Evolutionary conservation across 2,888 invertebrate genomes (phyloP).

Genomic region (Stenichneumon culpator): DNA sequence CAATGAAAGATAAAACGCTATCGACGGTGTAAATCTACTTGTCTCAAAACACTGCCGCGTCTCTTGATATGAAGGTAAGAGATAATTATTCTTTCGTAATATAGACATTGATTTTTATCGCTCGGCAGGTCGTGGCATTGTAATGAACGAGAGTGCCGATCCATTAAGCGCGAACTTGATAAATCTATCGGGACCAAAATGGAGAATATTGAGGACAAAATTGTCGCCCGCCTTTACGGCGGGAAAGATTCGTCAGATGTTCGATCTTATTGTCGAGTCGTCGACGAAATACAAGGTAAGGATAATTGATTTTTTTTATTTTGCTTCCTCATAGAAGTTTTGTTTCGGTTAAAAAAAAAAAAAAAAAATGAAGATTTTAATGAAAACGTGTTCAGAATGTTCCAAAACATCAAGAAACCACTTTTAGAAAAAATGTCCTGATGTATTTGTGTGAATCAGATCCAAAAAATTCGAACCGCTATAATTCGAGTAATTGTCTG

Average conservation of each 20-base stretch:
- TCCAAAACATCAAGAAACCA: no score
- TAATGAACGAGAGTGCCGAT: constrained; percentile 75
- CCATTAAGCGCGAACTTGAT: constrained; percentile 77
- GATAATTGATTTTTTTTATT: background rate
- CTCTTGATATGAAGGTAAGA: background rate
- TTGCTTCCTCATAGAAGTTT: no score
- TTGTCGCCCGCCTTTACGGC: constrained; percentile 84
- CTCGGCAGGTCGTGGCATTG: constrained; percentile 73
- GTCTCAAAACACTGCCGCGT: no score
- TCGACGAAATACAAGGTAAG: constrained; percentile 71
- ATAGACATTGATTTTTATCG: background rate
- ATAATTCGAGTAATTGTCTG: no score
- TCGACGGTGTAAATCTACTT: background rate
- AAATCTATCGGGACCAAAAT: constrained; percentile 79
- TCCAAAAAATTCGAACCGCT: no score
- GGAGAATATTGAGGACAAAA: constrained; percentile 84
- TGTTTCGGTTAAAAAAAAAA: background rate
- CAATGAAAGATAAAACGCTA: background rate
- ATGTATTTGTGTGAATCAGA: background rate
- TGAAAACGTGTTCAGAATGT: background rate
- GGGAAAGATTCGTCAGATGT: constrained; percentile 84
- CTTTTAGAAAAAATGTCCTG: background rate
- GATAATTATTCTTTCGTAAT: background rate
- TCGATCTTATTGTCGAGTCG: constrained; percentile 82
- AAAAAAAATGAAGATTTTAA: background rate